Conservation (phyloP, 2,797 vertebrate genomes). For the Acanthurus tractus region DNA sequence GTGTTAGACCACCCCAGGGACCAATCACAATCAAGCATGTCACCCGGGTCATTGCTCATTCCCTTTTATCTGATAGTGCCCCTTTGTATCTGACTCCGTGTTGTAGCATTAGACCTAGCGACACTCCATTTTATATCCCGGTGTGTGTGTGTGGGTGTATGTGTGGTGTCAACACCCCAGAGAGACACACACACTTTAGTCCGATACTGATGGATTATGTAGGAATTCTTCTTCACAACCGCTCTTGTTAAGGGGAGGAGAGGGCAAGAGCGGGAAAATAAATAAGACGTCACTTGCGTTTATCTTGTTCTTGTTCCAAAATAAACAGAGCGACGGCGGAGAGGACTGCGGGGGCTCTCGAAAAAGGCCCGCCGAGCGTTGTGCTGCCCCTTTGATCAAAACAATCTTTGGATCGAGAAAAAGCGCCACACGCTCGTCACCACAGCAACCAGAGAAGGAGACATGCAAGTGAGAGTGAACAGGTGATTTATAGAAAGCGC, state of each 20-base stretch:
- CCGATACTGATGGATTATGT: conserved; percentile 88
- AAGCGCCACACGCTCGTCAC: conserved; percentile 43
- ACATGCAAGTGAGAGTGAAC: conserved; percentile 77
- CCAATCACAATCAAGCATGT: conserved; percentile 85
- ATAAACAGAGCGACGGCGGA: conserved; percentile 90
- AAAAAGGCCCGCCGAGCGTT: conserved; percentile 59
- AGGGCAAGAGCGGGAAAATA: conserved; percentile 87
- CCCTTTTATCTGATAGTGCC: conserved; percentile 91
- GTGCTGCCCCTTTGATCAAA: conserved; percentile 62
- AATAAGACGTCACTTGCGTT: conserved; percentile 91
- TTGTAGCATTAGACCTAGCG: conserved; percentile 88
- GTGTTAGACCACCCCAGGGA: conserved; percentile 76
- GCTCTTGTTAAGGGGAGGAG: conserved; percentile 86
- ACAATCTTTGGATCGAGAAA: conserved; percentile 48
- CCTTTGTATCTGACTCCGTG: conserved; percentile 89
- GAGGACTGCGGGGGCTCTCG: conserved; percentile 56
- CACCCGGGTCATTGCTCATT: conserved; percentile 90
- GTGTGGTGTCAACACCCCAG: conserved; percentile 89
- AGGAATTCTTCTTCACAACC: conserved; percentile 89
- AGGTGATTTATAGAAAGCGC: conserved; percentile 85
- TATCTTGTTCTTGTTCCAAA: conserved; percentile 93
- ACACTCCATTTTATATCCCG: conserved; percentile 75
- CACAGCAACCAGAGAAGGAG: conserved; percentile 69
- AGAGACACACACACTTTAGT: conserved; percentile 78
- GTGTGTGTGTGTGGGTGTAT: conserved; percentile 72